Percentiles rank a stretch among this genome's conserved stretches.
Evolutionary conservation across 2,797 vertebrate genomes (phyloP).

Genomic region (Rhabdophis nuchalis): DNA sequence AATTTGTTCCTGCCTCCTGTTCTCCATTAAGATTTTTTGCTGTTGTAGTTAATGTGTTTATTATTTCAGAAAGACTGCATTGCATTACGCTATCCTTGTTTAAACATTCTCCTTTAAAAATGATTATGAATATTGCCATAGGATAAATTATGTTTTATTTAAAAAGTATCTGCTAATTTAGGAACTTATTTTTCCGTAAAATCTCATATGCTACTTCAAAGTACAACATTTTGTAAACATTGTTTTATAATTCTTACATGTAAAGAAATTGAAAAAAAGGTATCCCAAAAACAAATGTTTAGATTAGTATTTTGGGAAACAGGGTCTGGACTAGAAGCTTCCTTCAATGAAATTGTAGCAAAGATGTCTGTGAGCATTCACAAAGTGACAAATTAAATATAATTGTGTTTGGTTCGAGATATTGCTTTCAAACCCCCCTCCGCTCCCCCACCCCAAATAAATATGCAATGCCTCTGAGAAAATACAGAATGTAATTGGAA

Average conservation of each 20-base stretch:
- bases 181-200: background rate
- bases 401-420: background rate
- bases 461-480: background rate
- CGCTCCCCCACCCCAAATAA: background rate
- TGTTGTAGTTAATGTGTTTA: constrained; percentile 10
- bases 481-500: background rate
- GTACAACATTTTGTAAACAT: fast-evolving
- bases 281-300: background rate
- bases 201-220: background rate
- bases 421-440: background rate
- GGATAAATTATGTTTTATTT: constrained; percentile 26
- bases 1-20: background rate
- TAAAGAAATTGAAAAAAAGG: background rate
- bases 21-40: constrained; percentile 7
- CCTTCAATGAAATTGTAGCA: background rate
- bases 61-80: constrained; percentile 5
- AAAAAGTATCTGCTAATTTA: background rate
- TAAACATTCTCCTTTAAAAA: constrained; percentile 22
- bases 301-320: background rate
- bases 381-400: background rate
- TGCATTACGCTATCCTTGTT: background rate
- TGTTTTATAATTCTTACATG: background rate
- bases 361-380: background rate
- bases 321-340: background rate
- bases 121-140: background rate